Conservation (phyloP, 2,113 vertebrate genomes). For the Zosterops hypoxanthus region DNA sequence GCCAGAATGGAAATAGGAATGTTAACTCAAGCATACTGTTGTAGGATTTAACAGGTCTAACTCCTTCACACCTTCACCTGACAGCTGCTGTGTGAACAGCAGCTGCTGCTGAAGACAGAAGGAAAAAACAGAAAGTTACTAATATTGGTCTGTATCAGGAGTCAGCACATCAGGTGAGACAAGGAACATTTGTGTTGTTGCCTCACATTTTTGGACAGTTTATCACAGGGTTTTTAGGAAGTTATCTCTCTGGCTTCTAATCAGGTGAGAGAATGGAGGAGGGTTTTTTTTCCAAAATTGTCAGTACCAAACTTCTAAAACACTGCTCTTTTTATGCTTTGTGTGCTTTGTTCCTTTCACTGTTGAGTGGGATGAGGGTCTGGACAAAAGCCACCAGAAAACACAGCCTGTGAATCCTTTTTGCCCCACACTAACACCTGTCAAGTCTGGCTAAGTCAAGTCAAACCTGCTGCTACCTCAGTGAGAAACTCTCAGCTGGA, state of each 20-base stretch:
- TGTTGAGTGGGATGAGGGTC: background rate
- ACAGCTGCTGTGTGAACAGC: fast-evolving
- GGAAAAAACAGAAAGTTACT: background rate
- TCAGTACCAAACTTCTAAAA: background rate
- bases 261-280: background rate
- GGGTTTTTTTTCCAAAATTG: background rate
- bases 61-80: background rate
- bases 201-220: background rate
- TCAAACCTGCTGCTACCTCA: background rate
- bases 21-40: background rate
- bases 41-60: background rate
- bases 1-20: background rate
- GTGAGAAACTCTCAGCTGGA: background rate
- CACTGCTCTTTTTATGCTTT: background rate
- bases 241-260: background rate
- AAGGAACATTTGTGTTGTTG: background rate
- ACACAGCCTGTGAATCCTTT: fast-evolving
- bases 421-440: background rate
- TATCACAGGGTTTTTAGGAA: background rate
- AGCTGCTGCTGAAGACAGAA: background rate
- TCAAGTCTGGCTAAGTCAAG: background rate
- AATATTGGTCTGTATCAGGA: background rate
- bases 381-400: background rate
- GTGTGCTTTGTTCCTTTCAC: background rate
- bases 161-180: background rate